These are phyloP conservation scores for Nothobranchius kuhntae DNA, from an alignment of 2,113 vertebrate species.

Conservation along the genomic window DNA sequence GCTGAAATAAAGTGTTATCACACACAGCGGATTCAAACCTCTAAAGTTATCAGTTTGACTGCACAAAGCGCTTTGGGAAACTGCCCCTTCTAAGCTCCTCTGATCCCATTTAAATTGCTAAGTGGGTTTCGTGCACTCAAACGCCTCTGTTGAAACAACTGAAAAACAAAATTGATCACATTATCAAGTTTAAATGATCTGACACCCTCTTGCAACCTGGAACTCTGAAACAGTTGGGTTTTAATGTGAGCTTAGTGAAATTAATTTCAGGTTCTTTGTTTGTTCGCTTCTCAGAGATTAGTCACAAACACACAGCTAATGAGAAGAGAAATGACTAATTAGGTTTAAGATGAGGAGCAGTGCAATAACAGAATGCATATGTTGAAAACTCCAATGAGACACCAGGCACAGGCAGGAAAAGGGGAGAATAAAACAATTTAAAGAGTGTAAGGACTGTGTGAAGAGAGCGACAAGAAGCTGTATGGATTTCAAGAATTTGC, in stretches of 20 bases:
- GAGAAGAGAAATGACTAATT: not conserved
- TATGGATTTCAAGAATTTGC: conserved; percentile 67
- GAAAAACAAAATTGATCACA: conserved; percentile 18
- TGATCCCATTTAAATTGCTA: conserved; percentile 71
- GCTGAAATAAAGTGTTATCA: conserved; percentile 51
- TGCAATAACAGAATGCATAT: conserved; percentile 3
- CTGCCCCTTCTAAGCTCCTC: conserved; percentile 56
- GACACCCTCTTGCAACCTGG: not conserved
- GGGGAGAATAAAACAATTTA: conserved; percentile 12
- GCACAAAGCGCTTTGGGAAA: conserved; percentile 64
- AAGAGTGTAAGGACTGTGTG: conserved; percentile 14
- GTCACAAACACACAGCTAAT: not conserved
- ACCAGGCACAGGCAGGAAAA: conserved; percentile 6
- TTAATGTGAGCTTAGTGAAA: not conserved
- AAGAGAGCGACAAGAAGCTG: conserved; percentile 41
- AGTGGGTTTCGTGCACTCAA: conserved; percentile 39
- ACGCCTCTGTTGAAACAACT: conserved; percentile 19
- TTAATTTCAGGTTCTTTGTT: not conserved
- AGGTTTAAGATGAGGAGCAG: not conserved
- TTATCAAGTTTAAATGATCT: not conserved
- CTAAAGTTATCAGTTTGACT: conserved; percentile 60
- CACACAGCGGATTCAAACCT: conserved; percentile 48
- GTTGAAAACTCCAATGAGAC: conserved; percentile 8
- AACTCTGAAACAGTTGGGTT: not conserved
- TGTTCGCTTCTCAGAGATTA: not conserved